Evolutionary conservation across 2,888 invertebrate species (phyloP).

Genomic region (Coleophora flavipennella): DNA sequence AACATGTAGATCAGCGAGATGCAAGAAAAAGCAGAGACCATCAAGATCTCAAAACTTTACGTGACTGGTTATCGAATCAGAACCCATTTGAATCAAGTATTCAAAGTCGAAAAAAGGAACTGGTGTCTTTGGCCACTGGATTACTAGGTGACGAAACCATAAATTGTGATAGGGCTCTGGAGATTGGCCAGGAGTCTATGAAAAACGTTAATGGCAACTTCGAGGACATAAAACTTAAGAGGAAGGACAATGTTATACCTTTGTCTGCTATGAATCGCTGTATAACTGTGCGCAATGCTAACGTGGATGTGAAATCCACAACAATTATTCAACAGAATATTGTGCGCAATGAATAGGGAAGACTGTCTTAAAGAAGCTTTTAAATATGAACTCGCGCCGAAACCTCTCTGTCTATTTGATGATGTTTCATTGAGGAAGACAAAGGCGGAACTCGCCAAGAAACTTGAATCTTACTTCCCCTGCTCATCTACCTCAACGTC

Average conservation of each 20-base stretch:
- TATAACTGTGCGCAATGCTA: not conserved
- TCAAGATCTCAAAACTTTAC: slow-evolving; percentile 10
- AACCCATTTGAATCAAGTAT: too few relatives aligned
- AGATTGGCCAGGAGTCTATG: not conserved
- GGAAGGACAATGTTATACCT: slow-evolving; percentile 1
- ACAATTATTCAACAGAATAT: slow-evolving; percentile 1
- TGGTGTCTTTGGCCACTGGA: not conserved
- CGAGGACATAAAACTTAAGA: not conserved
- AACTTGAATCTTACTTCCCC: slow-evolving; percentile 2
- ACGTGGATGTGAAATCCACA: not conserved
- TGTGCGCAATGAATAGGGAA: not conserved
- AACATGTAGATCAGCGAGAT: slow-evolving; percentile 15
- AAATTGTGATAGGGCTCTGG: slow-evolving; percentile 3
- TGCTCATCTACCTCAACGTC: not conserved
- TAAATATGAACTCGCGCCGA: too few relatives aligned
- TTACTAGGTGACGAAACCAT: slow-evolving; percentile 2
- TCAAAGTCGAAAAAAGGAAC: not conserved
- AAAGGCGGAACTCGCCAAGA: slow-evolving; percentile 1
- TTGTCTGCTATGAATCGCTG: not conserved
- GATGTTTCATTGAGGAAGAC: slow-evolving; percentile 3
- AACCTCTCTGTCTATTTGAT: not conserved
- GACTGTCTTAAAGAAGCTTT: not conserved
- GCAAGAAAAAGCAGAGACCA: slow-evolving; percentile 13
- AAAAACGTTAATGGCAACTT: not conserved
- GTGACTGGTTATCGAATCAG: not conserved